Base-by-base conservation (phyloP, 1,140 invertebrate species). In the Drosophila santomea region DNA sequence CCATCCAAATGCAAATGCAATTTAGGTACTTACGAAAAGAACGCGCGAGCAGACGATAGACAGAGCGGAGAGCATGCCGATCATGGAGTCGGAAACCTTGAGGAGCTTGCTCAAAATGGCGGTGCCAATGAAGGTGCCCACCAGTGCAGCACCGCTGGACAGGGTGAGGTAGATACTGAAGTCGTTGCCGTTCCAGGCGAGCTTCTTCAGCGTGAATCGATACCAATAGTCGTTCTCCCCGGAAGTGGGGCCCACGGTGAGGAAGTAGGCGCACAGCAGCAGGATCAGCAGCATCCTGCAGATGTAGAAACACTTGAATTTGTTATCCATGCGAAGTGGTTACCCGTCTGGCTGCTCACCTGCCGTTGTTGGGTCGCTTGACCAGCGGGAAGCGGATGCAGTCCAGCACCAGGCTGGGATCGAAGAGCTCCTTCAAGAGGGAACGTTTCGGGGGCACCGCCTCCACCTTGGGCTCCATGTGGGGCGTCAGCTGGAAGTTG, bases 101-200 rank as follows among this genome's bases (percentile, higher is more conserved):
- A 92, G 35, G 11, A 91, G 8, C 55, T 92, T 92, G 61, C 91
- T 92, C 1, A 92, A 73, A 10, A 92, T 85, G 3, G 85, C 90
- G 1, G 91, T 92, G 0, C 91, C 91, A 48, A 92, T 80, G 4
- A 92, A 90, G 6, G 92, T 92, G 39, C 91, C 91, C 63, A 69
- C 75, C 15, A 89, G 39, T 1, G 80, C 88, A 0, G 88, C 77
- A 1, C 75, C 66, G 15, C 82, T 85, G 2, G 75, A 74, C 39
- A 92, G 71, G 4, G 92, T 92, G 10, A 66, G 52, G 45, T 84
- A 92, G 5, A 91, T 73, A 28, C 90, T 88, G 50, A 80, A 92
- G 38, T 91, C 74, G 51, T 91, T 82, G 44, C 91, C 92, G 59
- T 93, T 91, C 92, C 92, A 93, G 52, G 85, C 90, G 0, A 93